Evolutionary conservation across 2,797 vertebrate species (phyloP).

Genomic region (Epinephelus coioides): DNA sequence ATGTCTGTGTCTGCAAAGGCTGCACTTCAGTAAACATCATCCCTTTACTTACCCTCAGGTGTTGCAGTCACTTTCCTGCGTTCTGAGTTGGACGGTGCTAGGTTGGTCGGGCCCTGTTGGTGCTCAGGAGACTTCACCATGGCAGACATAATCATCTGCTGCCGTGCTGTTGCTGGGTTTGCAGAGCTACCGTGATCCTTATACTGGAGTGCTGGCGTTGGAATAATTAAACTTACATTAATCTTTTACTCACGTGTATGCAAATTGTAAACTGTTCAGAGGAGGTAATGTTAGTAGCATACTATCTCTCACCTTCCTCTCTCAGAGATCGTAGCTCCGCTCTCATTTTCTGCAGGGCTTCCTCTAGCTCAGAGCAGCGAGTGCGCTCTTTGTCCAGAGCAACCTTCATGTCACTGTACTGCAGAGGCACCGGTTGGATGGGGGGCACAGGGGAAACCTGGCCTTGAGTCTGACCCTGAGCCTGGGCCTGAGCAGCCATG

Average conservation of each 20-base stretch:
- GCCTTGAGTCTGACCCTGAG: slow-evolving; percentile 73
- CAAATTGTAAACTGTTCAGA: neutral
- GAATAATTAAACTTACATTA: neutral
- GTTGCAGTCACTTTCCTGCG: slow-evolving; percentile 94
- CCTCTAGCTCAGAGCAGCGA: slow-evolving; percentile 95
- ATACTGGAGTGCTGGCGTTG: slow-evolving; percentile 90
- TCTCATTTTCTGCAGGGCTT: slow-evolving; percentile 97
- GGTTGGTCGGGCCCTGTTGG: slow-evolving; percentile 91
- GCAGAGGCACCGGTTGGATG: slow-evolving; percentile 93
- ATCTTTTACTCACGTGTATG: neutral
- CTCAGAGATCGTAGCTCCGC: slow-evolving; percentile 94
- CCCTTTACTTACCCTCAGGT: slow-evolving; percentile 90
- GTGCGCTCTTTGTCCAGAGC: slow-evolving; percentile 97
- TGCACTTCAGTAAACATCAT: neutral
- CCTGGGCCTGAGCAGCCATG: slow-evolving; percentile 82
- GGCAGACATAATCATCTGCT: slow-evolving; percentile 97
- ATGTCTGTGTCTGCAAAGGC: slow-evolving; percentile 16
- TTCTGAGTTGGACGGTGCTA: slow-evolving; percentile 91
- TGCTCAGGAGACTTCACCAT: slow-evolving; percentile 97
- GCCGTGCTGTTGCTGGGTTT: slow-evolving; percentile 90
- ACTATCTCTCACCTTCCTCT: slow-evolving; percentile 91
- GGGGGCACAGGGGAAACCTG: slow-evolving; percentile 76
- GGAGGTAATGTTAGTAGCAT: neutral
- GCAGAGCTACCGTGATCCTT: slow-evolving; percentile 93
- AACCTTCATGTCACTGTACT: slow-evolving; percentile 97